These are phyloP conservation scores for Cephus rjabovi DNA, from an alignment of 2,888 invertebrate genomes.

Conservation along the genomic window DNA sequence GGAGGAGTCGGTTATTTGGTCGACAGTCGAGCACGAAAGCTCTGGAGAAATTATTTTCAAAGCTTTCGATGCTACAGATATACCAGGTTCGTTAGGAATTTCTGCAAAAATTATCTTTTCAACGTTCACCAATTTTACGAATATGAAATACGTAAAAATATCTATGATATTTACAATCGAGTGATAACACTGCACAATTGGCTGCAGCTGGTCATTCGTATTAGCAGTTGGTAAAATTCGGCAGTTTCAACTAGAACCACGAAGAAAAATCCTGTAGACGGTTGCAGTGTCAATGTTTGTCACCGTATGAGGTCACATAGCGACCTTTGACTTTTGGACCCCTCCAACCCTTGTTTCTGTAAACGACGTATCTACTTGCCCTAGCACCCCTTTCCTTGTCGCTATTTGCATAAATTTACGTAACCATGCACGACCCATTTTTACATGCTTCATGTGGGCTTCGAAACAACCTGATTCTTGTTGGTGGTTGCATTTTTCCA, in stretches of 20 bases:
- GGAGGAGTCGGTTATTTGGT: not conserved
- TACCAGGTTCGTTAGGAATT: not conserved
- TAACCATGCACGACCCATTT: not conserved
- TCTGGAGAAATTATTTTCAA: not conserved
- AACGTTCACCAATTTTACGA: not conserved
- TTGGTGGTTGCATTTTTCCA: too few species aligned
- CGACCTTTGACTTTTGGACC: constrained; percentile 15
- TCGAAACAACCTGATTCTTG: too few species aligned
- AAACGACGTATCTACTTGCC: too few species aligned
- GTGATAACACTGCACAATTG: too few species aligned
- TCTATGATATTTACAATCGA: too few species aligned
- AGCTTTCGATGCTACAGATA: not conserved
- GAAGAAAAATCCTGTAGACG: too few species aligned
- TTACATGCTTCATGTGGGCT: too few species aligned
- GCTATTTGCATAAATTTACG: constrained; percentile 21
- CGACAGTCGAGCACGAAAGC: not conserved
- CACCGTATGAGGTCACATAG: constrained; percentile 17
- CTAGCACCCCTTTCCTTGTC: too few species aligned
- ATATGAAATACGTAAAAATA: not conserved
- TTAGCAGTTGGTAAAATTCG: too few species aligned
- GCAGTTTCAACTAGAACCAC: too few species aligned
- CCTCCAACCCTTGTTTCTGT: not conserved
- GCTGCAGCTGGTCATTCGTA: too few species aligned
- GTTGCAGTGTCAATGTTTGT: constrained; percentile 32
- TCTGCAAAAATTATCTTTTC: not conserved